Base-by-base conservation (phyloP, 2,888 invertebrate genomes). In the Diarsia dahlii region DNA sequence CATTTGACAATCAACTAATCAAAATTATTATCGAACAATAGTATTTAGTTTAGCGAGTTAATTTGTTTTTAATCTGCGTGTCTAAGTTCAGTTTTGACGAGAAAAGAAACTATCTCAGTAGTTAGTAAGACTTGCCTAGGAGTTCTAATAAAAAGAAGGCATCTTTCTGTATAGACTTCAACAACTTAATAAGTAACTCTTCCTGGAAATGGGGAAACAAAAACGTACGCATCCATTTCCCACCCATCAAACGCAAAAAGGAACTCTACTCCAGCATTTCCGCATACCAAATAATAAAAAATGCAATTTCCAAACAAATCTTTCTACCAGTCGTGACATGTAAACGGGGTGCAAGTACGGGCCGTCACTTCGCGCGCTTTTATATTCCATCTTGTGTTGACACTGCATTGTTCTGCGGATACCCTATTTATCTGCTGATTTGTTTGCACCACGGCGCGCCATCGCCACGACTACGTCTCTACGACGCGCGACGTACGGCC, bases 311-410 rank as follows among this genome's bases (percentile, higher is more conserved):
- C 20, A 13, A 18, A 50, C 50, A 50, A 52, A 79, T 52, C 39
- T 63, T 23, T 8, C 64, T 69, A 20, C 56, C 68, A n/a, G 86
- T 94, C 94, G 93, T 90, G 54, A 15, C 34, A 64, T 93, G 84
- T 94, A 92, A 94, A 92, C 58, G 77, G 71, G 68, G 46, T 76
- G 75, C 75, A 78, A 88, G 89, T 83, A 85, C 86, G 85, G 90
- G 88, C 86, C 90, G 91, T 90, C 91, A 91, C 90, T 93, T 91
- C 90, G 90, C 90, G 91, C 89, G 91, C 93, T 95, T 95, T 94
- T 94, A 95, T 95, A 94, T 95, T 94, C 94, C 93, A 94, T 94
- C 94, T 95, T 94, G 93, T 93, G 94, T 95, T 95, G 94, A 95
- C 94, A 94, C 89, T 93, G 94, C 94, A 94, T 94, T 94, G 94